A percentile compares a stretch with the other conserved stretches of the same genome.
phyloP scores from a whole-genome alignment of 37 sponge, comb jelly and placozoan genomes.

The Bolinopsis microptera region DNA sequence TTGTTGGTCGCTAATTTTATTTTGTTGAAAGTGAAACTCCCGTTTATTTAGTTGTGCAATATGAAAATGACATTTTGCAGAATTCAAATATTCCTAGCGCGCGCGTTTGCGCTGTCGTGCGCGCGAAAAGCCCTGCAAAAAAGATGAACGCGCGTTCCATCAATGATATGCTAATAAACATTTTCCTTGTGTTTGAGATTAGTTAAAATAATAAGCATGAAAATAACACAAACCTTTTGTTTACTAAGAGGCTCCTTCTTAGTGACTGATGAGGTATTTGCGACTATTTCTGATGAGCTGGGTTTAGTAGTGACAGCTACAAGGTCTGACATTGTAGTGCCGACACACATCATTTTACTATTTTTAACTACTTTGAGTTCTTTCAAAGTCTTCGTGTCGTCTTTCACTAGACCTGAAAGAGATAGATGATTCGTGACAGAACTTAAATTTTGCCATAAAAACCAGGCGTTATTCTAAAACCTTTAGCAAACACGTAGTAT shows the following conservation, averaged over 20 bases:
- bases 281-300: not conserved
- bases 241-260: constrained; percentile 75
- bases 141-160: too few relatives aligned
- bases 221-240: constrained; percentile 71
- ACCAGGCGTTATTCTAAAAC: not conserved
- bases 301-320: constrained; percentile 70
- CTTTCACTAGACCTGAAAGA: constrained; percentile 79
- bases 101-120: too few relatives aligned
- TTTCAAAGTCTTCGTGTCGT: constrained; percentile 76
- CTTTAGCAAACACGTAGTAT: not conserved
- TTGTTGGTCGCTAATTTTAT: too few relatives aligned
- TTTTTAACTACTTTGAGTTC: constrained; percentile 77
- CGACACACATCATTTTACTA: constrained; percentile 92
- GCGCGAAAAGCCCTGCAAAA: too few relatives aligned
- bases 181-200: not conserved
- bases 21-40: too few relatives aligned
- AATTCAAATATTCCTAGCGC: too few relatives aligned
- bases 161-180: not conserved
- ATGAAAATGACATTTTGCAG: too few relatives aligned
- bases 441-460: not conserved
- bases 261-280: not conserved
- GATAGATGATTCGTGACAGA: not conserved
- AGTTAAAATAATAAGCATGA: too few relatives aligned
- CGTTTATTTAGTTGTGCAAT: too few relatives aligned
- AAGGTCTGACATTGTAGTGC: constrained; percentile 83